Base-by-base conservation (phyloP, 2,888 invertebrate genomes). In the Diadegma fenestrale region DNA sequence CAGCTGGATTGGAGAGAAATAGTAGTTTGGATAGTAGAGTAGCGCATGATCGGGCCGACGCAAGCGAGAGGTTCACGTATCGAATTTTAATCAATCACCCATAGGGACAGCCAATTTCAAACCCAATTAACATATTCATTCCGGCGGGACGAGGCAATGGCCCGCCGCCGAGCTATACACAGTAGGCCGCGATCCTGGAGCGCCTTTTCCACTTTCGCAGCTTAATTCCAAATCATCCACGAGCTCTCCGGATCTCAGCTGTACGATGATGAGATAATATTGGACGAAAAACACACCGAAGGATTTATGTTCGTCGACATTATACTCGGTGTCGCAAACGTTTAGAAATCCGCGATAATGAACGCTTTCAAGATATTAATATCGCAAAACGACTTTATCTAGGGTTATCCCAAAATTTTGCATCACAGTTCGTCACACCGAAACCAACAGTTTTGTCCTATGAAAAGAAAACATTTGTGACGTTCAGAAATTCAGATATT, bases 51-150 rank as follows among this genome's bases (percentile, higher is more conserved):
- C 63, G 66, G 66, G 64, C 45, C 30, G n/a, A n/a, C n/a, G n/a
- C 14, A 84, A 82, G 68, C 87, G 81, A 82, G 87, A 87, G 87
- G 87, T 87, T 87, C 89, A 90, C 90, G 92, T 92, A 93, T 92
- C 93, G 93, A 93, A 92, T 92, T 93, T 92, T 92, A 93, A 93
- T 93, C 93, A 92, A 93, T 93, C 92, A 93, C 92, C 91, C 89
- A 89, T 91, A 91, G 90, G 88, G 92, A 91, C 92, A 93, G 91
- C 92, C 91, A 92, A 92, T 93, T 91, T 90, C 90, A 88, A 88
- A 91, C 91, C 90, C 92, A 93, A 93, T 93, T 93, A 93, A 92
- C 93, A 93, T 93, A 92, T 93, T 93, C 92, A 91, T 92, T 91
- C 86, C 86, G 84, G 82, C 86, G 84, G 88, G 87, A 86, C 87